Base-by-base conservation (phyloP, 2,888 invertebrate genomes). In the Lycaena phlaeas region DNA sequence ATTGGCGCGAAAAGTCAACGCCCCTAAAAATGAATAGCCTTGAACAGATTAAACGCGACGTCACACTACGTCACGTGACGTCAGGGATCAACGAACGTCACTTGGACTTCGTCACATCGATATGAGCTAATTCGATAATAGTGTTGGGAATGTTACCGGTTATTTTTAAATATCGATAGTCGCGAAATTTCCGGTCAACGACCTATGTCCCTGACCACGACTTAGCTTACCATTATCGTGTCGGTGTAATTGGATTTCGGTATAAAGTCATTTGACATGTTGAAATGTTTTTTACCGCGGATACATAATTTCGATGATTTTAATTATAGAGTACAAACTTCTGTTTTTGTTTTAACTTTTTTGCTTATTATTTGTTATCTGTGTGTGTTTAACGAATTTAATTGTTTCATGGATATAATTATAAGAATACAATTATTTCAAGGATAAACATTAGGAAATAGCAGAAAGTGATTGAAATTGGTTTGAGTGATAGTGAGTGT, bases 81-180 rank as follows among this genome's bases (percentile, higher is more conserved):
- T 62, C 62, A 59, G 54, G 60, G 69, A 46, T 79, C 71, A 74
- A 77, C 73, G 78, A 78, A 79, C 81, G 79, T 68, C 66, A 68
- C 63, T 68, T 68, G 71, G 74, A 75, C 79, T 79, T 76, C 74
- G n/a, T n/a, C n/a, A n/a, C n/a, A 9, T 18, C 18, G 27, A 11
- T 29, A 17, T 17, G 14, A 27, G 29, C 31, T 29, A 31, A 36
- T 18, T 38, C 37, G 45, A 40, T 45, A 44, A 43, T 22, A 22
- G 22, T 22, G 22, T 22, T 22, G 22, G 5, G 22, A 7, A 3
- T 5, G 18, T 18, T 18, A 22, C 22, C 22, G 22, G 22, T 22
- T 22, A 5, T 9, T 11, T 10, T 18, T n/a, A 17, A 18, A 4
- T 11, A 17, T 14, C 71, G 74, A 64, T 67, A 61, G 58, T 59